Percentiles rank a stretch among this genome's conserved stretches.
Evolutionary conservation across 2,113 vertebrate species (phyloP).

Genomic region (Sphaerodactylus townsendi): DNA sequence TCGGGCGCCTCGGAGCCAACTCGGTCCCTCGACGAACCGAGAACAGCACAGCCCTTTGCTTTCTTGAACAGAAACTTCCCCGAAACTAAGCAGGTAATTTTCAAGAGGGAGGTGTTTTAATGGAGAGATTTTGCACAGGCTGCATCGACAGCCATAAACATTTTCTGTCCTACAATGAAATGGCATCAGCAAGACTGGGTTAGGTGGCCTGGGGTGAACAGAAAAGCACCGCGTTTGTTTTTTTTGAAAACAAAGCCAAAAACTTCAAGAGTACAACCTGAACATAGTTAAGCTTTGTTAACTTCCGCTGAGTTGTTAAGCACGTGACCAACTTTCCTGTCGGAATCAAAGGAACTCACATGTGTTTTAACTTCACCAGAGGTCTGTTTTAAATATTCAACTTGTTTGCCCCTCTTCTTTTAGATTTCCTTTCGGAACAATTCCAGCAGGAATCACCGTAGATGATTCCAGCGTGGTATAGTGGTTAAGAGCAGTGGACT

Average conservation of each 20-base stretch:
- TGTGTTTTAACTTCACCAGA: neutral
- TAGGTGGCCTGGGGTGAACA: neutral
- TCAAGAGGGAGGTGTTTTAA: neutral
- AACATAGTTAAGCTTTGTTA: no score
- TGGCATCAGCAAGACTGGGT: neutral
- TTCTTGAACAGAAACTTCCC: neutral
- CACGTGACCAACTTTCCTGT: neutral
- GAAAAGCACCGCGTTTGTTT: no score
- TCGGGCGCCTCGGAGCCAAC: neutral
- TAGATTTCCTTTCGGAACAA: no score
- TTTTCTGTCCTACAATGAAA: neutral
- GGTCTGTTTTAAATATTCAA: neutral
- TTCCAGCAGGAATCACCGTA: neutral
- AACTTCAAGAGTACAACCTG: neutral
- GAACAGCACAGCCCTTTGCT: neutral
- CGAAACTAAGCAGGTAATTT: neutral
- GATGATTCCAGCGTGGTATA: no score
- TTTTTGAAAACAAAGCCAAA: neutral
- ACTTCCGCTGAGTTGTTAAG: neutral
- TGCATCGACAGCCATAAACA: neutral
- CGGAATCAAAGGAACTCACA: neutral
- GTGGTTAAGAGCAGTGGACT: no score
- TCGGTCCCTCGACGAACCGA: neutral
- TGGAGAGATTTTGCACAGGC: neutral
- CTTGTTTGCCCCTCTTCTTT: no score